A percentile compares a stretch with the other conserved stretches of the same genome.
These are phyloP conservation scores for Drosophila tanythrix DNA, from an alignment of 2,888 invertebrate species.

Conservation along the genomic window DNA sequence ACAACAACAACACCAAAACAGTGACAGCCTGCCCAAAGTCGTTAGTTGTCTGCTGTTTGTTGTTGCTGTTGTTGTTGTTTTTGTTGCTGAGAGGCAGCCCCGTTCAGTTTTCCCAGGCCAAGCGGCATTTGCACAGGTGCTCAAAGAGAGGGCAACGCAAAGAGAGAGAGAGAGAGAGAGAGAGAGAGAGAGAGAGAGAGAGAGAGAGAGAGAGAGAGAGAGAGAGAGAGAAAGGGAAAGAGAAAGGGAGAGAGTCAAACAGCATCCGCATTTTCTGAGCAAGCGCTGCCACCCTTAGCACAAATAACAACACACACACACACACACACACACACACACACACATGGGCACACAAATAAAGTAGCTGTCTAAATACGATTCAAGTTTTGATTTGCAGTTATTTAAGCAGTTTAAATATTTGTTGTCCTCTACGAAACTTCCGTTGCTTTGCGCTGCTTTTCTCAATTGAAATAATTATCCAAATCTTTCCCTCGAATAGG, in stretches of 20 bases:
- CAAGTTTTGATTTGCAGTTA: background rate
- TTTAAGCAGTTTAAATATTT: background rate
- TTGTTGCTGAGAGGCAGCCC: conserved; percentile 35
- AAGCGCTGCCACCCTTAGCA: conserved; percentile 19
- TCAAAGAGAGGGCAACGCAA: conserved; percentile 5
- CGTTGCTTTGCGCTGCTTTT: background rate
- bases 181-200: background rate
- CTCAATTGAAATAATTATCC: background rate
- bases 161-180: background rate
- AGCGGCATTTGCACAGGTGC: conserved; percentile 56
- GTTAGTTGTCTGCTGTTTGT: conserved; percentile 16
- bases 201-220: background rate
- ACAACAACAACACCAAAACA: conserved; percentile 20
- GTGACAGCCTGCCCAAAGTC: conserved; percentile 44
- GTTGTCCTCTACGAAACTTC: background rate
- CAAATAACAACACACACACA: background rate
- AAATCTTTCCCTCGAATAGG: background rate
- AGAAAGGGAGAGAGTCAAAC: background rate
- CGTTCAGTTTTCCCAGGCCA: conserved; percentile 55
- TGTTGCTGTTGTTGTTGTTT: background rate
- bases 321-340: background rate
- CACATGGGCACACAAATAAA: background rate
- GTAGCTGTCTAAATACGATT: background rate
- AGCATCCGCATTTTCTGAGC: conserved; percentile 29
- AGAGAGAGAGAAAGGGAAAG: background rate